phyloP scores from a whole-genome alignment of 2,888 invertebrate species.

The Leptinotarsa peninsularis region DNA sequence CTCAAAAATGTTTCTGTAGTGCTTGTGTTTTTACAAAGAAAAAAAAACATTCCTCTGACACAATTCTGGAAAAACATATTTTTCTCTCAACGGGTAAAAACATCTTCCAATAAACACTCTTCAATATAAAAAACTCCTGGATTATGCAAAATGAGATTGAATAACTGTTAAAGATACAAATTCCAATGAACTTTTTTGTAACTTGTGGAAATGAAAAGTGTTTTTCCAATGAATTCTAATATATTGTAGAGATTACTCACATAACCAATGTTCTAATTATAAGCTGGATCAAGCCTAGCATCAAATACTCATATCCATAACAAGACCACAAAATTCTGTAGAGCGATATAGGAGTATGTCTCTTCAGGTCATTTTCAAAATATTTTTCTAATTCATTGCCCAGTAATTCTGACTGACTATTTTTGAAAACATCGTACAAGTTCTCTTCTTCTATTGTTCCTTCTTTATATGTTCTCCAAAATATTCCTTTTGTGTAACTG shows the following conservation, averaged over 20 bases:
- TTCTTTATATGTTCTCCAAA: slow-evolving; percentile 70
- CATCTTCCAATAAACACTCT: too few relatives aligned
- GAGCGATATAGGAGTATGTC: slow-evolving; percentile 42
- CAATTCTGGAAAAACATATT: too few relatives aligned
- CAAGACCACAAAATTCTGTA: slow-evolving; percentile 49
- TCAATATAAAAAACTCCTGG: too few relatives aligned
- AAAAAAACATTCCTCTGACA: too few relatives aligned
- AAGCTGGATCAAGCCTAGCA: slow-evolving; percentile 49
- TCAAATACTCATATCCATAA: slow-evolving; percentile 51
- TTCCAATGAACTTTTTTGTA: too few relatives aligned
- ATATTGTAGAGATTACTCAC: slow-evolving; percentile 37
- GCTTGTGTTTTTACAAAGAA: too few relatives aligned
- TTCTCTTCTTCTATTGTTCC: slow-evolving; percentile 74
- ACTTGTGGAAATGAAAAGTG: too few relatives aligned
- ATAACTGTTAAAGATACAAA: too few relatives aligned
- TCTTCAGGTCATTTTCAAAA: slow-evolving; percentile 48
- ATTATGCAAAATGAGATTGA: too few relatives aligned
- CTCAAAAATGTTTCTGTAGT: too few relatives aligned
- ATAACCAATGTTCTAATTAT: slow-evolving; percentile 46
- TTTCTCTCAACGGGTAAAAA: too few relatives aligned
- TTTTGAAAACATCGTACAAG: slow-evolving; percentile 69
- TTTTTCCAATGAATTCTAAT: too few relatives aligned
- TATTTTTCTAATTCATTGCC: slow-evolving; percentile 55
- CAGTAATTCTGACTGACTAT: slow-evolving; percentile 54
- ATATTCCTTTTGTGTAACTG: slow-evolving; percentile 76